Base-by-base conservation (phyloP, 1,140 invertebrate species). In the Planococcus citri region DNA sequence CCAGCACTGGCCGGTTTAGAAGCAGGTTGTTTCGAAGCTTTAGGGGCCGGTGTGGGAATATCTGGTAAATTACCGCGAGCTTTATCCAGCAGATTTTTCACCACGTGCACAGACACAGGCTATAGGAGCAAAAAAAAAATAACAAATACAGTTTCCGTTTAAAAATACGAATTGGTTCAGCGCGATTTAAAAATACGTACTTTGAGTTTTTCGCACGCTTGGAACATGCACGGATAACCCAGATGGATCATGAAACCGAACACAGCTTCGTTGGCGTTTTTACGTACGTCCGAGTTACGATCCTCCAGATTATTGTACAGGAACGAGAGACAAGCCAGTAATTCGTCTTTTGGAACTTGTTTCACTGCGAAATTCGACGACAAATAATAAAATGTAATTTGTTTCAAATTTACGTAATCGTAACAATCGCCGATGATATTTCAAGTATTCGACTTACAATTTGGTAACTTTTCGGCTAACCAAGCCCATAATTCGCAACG, bases 211-310 rank as follows among this genome's bases (percentile, higher is more conserved):
- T 90, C 88, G 12, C 88, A 82, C 41, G 87, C 86, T 71, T 87
- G 87, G 3, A 84, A 78, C 87, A 96, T 91, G 0, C 82, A 73
- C 57, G 94, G 91, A 74, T 89, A 95, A 6, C 93, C 91, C 0
- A 94, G 78, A 79, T 96, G 94, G 70, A 95, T 88, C 94, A 97
- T 97, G 72, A 95, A 88, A 8, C 92, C 92, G 25, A 95, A 77
- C 22, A 95, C 85, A 61, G 90, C 90, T 75, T 97, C 94, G 71
- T 88, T 86, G 17, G 93, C 89, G 76, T 89, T 91, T 77, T 93
- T 95, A 17, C 94, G 82, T 0, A 97, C 93, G 75, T 96, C 94
- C 0, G 86, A 88, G 78, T 90, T 93, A 51, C 95, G 84, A 81
- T 97, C 94, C 76, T 95, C 94, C 29, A 97, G 77, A 77, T 91